These are phyloP conservation scores for Diceros bicornis DNA, from an alignment of 2,797 vertebrate species.

Conservation along the genomic window DNA sequence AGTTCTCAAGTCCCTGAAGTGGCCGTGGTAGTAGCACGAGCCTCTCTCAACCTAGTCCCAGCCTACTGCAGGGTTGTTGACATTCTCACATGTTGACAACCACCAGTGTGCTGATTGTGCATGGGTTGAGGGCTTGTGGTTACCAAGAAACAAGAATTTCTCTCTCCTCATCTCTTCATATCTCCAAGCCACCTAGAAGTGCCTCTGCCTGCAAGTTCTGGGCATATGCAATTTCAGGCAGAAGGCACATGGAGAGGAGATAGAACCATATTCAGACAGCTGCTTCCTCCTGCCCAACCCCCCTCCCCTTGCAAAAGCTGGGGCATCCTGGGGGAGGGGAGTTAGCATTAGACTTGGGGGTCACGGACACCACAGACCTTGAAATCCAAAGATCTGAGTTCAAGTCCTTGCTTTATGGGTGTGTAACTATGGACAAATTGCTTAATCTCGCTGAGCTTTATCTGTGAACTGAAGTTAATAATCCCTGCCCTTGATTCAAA, in stretches of 20 bases:
- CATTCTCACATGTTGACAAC: background rate
- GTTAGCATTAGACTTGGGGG: background rate
- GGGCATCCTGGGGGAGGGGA: background rate
- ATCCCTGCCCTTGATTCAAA: background rate
- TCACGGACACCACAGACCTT: background rate
- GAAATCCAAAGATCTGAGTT: background rate
- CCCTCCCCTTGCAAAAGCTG: background rate
- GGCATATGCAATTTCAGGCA: conserved; percentile 34
- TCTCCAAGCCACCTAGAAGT: conserved; percentile 32
- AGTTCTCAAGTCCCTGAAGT: background rate
- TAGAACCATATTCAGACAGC: background rate
- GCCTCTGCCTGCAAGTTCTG: background rate
- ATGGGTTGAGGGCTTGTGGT: background rate
- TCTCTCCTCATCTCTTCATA: background rate
- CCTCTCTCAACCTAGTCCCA: background rate
- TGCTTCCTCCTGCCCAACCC: background rate
- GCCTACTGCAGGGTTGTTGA: background rate
- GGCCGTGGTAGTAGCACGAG: background rate
- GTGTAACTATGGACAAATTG: background rate
- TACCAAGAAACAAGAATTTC: conserved; percentile 53
- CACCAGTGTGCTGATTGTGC: background rate
- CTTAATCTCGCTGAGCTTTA: background rate
- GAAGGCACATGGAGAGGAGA: background rate
- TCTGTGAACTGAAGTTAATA: background rate
- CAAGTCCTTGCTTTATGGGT: background rate